These are phyloP conservation scores for Lasius platythorax DNA, from an alignment of 2,888 invertebrate genomes.

Conservation along the genomic window DNA sequence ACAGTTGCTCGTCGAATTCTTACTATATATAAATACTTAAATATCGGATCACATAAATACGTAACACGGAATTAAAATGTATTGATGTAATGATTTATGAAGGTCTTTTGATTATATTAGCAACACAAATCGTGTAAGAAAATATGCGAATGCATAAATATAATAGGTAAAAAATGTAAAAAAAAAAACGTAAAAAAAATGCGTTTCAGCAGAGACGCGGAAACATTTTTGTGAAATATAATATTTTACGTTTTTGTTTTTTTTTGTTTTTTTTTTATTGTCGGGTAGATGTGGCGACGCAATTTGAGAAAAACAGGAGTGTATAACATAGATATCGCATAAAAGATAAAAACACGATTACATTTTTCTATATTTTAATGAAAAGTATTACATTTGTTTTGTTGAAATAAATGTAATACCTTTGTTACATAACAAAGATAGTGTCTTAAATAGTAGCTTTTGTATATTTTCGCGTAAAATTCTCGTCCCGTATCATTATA, in stretches of 20 bases:
- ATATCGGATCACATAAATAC: slow-evolving; percentile 23
- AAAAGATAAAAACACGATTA: background rate
- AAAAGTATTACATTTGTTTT: background rate
- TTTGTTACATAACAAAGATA: background rate
- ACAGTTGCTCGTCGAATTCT: background rate
- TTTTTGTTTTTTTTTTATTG: background rate
- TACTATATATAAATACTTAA: background rate
- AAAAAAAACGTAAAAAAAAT: background rate
- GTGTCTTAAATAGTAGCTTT: background rate
- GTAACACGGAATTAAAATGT: slow-evolving; percentile 16
- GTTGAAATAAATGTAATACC: background rate
- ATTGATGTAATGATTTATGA: slow-evolving; percentile 10
- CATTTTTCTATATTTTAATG: background rate
- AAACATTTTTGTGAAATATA: slow-evolving; percentile 6
- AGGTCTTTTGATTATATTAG: slow-evolving; percentile 22
- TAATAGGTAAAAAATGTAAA: background rate
- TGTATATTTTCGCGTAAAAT: background rate
- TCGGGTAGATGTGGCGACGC: background rate
- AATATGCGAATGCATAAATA: slow-evolving; percentile 1
- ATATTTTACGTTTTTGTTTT: background rate
- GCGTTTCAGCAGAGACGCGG: background rate
- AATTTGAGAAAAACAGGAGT: background rate
- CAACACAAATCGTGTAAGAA: slow-evolving; percentile 5
- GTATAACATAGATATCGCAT: background rate
- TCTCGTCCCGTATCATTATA: background rate